A percentile compares a stretch with the other conserved stretches of the same genome.
Evolutionary conservation across 2,797 vertebrate species (phyloP).

Genomic region (Nyctalus aviator): DNA sequence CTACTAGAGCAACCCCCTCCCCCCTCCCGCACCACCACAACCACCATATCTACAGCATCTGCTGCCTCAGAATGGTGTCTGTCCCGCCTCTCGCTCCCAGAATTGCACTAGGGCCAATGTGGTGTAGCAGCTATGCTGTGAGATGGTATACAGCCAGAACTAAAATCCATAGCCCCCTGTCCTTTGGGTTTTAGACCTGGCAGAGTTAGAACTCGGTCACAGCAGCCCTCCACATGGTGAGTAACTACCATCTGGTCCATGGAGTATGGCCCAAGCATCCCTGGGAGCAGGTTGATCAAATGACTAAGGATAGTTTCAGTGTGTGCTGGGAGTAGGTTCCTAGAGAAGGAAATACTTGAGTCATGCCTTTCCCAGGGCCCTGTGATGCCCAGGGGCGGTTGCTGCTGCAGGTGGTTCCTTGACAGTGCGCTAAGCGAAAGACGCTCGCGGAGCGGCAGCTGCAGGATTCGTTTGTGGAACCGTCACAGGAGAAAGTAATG

Average conservation of each 20-base stretch:
- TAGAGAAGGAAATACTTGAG: background rate
- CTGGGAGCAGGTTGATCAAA: background rate
- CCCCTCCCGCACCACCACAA: background rate
- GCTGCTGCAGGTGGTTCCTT: slow-evolving; percentile 79
- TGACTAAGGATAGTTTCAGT: too few relatives aligned
- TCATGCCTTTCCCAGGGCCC: rapidly evolving
- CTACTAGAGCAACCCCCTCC: background rate
- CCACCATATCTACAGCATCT: background rate
- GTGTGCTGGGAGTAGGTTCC: background rate
- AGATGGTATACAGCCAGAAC: background rate
- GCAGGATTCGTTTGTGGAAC: slow-evolving; percentile 86
- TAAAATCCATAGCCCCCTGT: background rate
- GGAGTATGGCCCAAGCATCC: background rate
- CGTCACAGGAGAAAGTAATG: slow-evolving; percentile 89
- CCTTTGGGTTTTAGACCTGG: background rate
- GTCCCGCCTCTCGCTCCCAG: background rate
- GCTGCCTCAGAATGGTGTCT: background rate
- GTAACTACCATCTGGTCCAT: background rate
- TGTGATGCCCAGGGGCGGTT: background rate
- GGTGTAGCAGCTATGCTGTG: rapidly evolving
- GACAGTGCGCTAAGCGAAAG: slow-evolving; percentile 91
- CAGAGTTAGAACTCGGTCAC: background rate
- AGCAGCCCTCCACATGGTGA: background rate
- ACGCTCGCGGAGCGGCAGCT: slow-evolving; percentile 94
- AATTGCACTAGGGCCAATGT: too few relatives aligned